Evolutionary conservation across 2,113 vertebrate species (phyloP), one percentile per base, ranked within the genome.

Genomic region (Myotis yumanensis): DNA sequence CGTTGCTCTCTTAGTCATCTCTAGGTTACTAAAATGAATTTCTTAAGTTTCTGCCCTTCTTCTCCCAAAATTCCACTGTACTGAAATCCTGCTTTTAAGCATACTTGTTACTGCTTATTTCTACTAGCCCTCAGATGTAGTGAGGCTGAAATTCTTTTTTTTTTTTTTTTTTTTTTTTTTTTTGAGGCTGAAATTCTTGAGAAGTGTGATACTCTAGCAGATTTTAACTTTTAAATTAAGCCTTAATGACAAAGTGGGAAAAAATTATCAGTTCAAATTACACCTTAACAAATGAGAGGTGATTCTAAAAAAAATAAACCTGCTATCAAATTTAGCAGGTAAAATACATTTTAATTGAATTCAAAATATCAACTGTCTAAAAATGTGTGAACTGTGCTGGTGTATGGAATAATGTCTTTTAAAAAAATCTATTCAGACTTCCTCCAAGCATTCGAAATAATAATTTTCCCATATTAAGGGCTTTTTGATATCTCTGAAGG

Each of bases 181-280:
- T n/a, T n/a, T 62, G 57, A 96, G 68, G 28, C 25, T 37, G 37
- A 69, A 77, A 62, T 75, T 77, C 7, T 48, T 91, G 64, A 66
- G n/a, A 7, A 52, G 11, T 52, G 9, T 52, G 30, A 69, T 30
- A 59, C 32, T 97, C 86, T 75, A 94, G 5, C 16, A 80, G 23
- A 54, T 40, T 85, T 54, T 93, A 64, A 95, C 15, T 86, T 79
- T 87, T 76, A 85, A 91, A 91, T 37, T 71, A 93, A 84, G 54
- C 4, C 22, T 87, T 87, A 82, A 59, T 48, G 69, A 79, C 18
- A 86, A 85, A 92, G 7, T 83, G 4, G 35, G 84, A 75, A 52
- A 95, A 96, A 85, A 18, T 71, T 91, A 85, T 88, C 37, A 52
- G 32, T 80, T 95, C 89, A 89, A 52, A 59, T 91, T 64, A 87